These are phyloP conservation scores for Zoanthus sansibaricus DNA, from an alignment of 92 coral and sea anemone genomes.

Conservation along the genomic window DNA sequence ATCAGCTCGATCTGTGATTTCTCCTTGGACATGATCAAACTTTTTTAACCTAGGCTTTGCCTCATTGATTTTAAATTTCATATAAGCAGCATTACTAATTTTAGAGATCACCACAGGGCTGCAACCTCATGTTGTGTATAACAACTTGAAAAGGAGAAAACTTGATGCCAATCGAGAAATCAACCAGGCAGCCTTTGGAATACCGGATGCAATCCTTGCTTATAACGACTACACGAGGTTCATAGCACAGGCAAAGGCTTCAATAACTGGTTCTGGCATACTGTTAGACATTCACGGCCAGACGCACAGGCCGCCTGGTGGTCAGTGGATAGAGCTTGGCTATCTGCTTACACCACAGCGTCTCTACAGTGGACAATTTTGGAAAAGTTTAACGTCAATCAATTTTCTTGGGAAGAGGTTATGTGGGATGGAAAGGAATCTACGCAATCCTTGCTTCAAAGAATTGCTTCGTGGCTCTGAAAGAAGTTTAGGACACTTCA, in stretches of 20 bases:
- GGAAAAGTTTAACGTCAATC: conserved; percentile 10
- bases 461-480: conserved; percentile 35
- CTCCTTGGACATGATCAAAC: too few relatives aligned
- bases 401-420: conserved; percentile 5
- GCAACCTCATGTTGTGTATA: conserved; percentile 50
- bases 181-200: conserved; percentile 43
- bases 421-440: neutral
- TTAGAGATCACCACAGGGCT: conserved; percentile 3
- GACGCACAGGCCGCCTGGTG: neutral
- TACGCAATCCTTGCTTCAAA: conserved; percentile 28
- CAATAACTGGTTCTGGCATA: conserved; percentile 38
- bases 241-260: conserved; percentile 13
- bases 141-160: conserved; percentile 27
- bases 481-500: conserved; percentile 24
- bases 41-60: too few relatives aligned
- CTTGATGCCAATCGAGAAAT: conserved; percentile 44
- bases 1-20: too few relatives aligned
- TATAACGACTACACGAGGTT: conserved; percentile 26
- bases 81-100: neutral
- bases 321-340: conserved; percentile 40
- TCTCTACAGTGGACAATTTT: conserved; percentile 28
- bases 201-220: conserved; percentile 43
- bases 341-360: neutral
- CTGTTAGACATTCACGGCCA: conserved; percentile 50
- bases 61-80: neutral